Base-by-base conservation (phyloP, 2,888 invertebrate species). In the Drosophila merina region DNA sequence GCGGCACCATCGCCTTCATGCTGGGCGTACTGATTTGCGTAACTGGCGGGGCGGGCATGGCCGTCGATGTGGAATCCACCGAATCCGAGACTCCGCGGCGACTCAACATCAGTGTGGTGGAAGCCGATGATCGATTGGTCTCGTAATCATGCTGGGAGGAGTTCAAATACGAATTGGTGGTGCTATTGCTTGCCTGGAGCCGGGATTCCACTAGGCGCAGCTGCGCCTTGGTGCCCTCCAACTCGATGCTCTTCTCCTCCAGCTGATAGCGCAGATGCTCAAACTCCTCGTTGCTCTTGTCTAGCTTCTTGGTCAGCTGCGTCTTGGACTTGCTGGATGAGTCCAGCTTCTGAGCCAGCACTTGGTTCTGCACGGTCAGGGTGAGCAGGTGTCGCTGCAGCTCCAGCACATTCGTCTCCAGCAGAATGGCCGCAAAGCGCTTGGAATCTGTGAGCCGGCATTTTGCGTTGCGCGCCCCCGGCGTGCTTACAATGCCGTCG, bases 191-290 rank as follows among this genome's bases (percentile, higher is more conserved):
- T 66, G 87, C 80, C 55, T 88, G 88, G 36, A 89, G 77, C 54
- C 90, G 90, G 40, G 88, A 94, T 88, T 96, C 96, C 72, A 96
- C 92, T 74, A 96, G 94, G n/a, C 96, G 93, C 62, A 96, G 93
- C 63, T 95, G 94, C 1, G 96, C 96, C 73, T 94, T 93, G 12
- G 96, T 96, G n/a, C 96, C 96, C 91, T 96, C 96, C 83, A 96
- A 88, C 90, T 97, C 96, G 82, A 96, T 96, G 86, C 94, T 95
- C 89, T 95, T 95, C 91, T 97, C 96, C 91, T 96, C 96, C 82
- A 97, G 92, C 96, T 97, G 80, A 92, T 96, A 96, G 89, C 94
- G 94, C 88, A 97, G 93, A 92, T 96, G 96, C 76, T 96, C 96
- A 77, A 96, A 96, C 88, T 95, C 94, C 82, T 97, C 96, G 84